phyloP scores from a whole-genome alignment of 2,888 invertebrate genomes.

The Nomada fabriciana region DNA sequence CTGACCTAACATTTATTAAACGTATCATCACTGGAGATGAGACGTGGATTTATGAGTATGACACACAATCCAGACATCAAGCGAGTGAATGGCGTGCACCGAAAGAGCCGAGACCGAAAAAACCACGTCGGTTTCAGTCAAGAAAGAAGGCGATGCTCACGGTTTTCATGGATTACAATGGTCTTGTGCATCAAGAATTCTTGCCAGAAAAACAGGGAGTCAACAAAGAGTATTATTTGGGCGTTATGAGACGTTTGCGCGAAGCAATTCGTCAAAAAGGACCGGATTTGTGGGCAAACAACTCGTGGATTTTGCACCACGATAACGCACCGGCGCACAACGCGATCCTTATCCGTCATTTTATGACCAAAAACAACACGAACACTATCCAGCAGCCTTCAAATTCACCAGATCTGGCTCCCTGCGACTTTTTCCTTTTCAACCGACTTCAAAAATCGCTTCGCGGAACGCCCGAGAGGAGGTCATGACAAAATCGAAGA shows the following conservation, averaged over 20 bases:
- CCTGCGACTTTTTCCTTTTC: conserved; percentile 3
- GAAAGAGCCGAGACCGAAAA: conserved; percentile 21
- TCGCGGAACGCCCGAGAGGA: neutral
- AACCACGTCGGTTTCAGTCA: conserved; percentile 10
- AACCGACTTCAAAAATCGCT: neutral
- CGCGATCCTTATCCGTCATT: conserved; percentile 52
- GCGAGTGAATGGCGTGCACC: conserved; percentile 14
- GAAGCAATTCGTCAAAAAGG: conserved; percentile 33
- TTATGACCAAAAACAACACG: conserved; percentile 52
- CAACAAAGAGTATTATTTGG: neutral
- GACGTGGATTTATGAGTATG: conserved; percentile 50
- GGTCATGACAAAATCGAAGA: neutral
- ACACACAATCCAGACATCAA: conserved; percentile 22
- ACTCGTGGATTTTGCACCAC: conserved; percentile 72
- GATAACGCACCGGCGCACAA: conserved; percentile 70
- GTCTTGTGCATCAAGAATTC: conserved; percentile 4
- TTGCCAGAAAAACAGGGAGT: neutral
- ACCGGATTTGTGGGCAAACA: conserved; percentile 68
- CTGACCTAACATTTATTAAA: conserved; percentile 56
- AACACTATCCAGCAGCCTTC: conserved; percentile 14
- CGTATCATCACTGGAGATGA: conserved; percentile 65
- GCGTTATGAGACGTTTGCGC: neutral
- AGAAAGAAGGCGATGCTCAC: conserved; percentile 17
- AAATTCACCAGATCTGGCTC: conserved; percentile 22
- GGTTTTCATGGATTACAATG: conserved; percentile 20